Conservation (phyloP, 2,113 vertebrate species). For the Lamprologus ornatipinnis region DNA sequence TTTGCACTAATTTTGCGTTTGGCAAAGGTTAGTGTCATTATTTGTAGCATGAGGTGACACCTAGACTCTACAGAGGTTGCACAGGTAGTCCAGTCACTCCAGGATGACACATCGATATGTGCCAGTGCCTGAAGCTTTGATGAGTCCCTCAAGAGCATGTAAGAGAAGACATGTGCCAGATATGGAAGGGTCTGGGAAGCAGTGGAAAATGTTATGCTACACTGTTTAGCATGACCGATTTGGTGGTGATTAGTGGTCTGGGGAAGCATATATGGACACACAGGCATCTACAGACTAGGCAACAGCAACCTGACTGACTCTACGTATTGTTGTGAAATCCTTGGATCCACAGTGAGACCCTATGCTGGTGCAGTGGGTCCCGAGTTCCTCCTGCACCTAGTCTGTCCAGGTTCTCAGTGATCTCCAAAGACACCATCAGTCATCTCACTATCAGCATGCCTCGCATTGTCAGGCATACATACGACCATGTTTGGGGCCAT, state of each 20-base stretch:
- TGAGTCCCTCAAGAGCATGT: not conserved
- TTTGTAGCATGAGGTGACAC: not conserved
- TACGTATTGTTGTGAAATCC: not conserved
- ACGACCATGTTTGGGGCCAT: not conserved
- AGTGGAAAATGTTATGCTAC: not conserved
- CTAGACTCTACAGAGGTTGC: not conserved
- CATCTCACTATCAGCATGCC: accelerated
- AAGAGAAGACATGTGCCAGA: not conserved
- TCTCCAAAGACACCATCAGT: not conserved
- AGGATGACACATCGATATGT: not conserved
- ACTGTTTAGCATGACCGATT: not conserved
- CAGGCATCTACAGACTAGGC: not conserved
- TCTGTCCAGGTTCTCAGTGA: not conserved
- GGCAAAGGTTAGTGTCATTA: not conserved
- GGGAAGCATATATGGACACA: not conserved
- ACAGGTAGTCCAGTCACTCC: not conserved
- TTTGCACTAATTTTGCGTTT: accelerated
- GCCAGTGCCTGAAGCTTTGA: not conserved
- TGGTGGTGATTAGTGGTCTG: not conserved
- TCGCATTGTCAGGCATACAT: not conserved
- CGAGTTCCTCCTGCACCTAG: not conserved
- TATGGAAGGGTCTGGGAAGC: not conserved
- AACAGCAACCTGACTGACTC: not conserved
- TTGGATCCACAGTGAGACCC: not conserved
- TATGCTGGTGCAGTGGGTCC: not conserved